A percentile compares a stretch with the other conserved stretches of the same genome.
phyloP scores from a whole-genome alignment of 2,888 invertebrate species.

The Entomobrya proxima region DNA sequence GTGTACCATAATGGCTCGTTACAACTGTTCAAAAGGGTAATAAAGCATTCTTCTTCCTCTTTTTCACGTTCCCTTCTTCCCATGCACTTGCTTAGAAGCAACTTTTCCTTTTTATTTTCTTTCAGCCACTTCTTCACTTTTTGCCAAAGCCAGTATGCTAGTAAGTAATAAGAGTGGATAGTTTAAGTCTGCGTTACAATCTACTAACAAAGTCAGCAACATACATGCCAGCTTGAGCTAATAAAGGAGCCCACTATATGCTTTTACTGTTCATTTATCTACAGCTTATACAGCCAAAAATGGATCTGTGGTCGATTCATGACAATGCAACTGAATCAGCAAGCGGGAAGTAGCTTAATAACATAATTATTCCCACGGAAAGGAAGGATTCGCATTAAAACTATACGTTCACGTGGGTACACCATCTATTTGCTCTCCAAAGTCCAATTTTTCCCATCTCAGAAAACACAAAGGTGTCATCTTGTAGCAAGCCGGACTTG shows the following conservation, averaged over 20 bases:
- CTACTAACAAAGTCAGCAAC: conserved; percentile 13
- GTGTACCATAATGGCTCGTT: conserved; percentile 68
- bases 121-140: conserved; percentile 22
- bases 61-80: conserved; percentile 35
- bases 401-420: neutral
- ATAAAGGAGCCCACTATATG: too few relatives aligned
- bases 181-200: neutral
- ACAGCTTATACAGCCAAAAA: neutral
- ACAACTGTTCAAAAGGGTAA: conserved; percentile 68
- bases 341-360: conserved; percentile 28
- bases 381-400: neutral
- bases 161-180: neutral
- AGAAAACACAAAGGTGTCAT: neutral
- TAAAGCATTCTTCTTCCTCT: conserved; percentile 62
- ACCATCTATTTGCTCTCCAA: conserved; percentile 26
- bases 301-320: conserved; percentile 10
- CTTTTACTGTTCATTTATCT: neutral
- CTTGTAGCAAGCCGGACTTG: neutral
- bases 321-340: conserved; percentile 57
- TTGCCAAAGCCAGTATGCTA: conserved; percentile 1
- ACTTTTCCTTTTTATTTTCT: conserved; percentile 2
- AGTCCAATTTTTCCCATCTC: conserved; percentile 34
- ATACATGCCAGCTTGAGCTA: too few relatives aligned
- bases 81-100: neutral
- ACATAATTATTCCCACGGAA: conserved; percentile 25